Evolutionary conservation across 1,140 invertebrate species (phyloP), one percentile per base, ranked within the genome.

Genomic region (Microplitis demolitor): DNA sequence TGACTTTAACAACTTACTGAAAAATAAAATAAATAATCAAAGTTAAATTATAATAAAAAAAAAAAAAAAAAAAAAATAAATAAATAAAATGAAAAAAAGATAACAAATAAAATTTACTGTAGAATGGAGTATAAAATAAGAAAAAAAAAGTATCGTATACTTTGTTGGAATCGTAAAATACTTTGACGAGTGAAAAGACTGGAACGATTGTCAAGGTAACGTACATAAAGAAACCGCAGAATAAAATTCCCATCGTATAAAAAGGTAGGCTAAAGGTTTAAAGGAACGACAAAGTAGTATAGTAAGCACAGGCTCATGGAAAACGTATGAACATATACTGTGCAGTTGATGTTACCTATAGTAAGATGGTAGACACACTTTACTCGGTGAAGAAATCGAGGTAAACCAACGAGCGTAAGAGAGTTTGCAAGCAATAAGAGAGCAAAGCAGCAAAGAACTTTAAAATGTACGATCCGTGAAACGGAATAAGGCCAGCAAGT

Each of bases 341-440:
- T 68, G 9, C 45, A 45, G 76, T 63, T 64, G 78, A 69, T 78
- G 53, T 79, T 76, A 79, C 24, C 79, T 45, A 79, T 72, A 72
- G 77, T 76, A 72, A 67, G 53, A 69, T 79, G 75, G 78, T 45
- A 45, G 39, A 45, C 39, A 45, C 39, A 9, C 78, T 74, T 78
- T 79, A 79, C 77, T 79, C 78, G 78, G 75, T 74, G 76, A 80
- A 80, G 78, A 79, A 79, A 80, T 75, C 76, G 69, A 66, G 70
- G 69, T 31, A 54, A 54, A 54, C 53, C 14, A 13, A 54, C 9
- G 53, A 50, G 68, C 9, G 69, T 8, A 9, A 24, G 13, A 45
- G 9, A 69, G 11, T 39, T n/a, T 69, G 2, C n/a, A 24, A 16
- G 24, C 33, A 33, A 16, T 34, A 34, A 64, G 61, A 39, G 34